phyloP scores from a whole-genome alignment of 2,797 vertebrate genomes.

The Leptatherina wallacei region DNA sequence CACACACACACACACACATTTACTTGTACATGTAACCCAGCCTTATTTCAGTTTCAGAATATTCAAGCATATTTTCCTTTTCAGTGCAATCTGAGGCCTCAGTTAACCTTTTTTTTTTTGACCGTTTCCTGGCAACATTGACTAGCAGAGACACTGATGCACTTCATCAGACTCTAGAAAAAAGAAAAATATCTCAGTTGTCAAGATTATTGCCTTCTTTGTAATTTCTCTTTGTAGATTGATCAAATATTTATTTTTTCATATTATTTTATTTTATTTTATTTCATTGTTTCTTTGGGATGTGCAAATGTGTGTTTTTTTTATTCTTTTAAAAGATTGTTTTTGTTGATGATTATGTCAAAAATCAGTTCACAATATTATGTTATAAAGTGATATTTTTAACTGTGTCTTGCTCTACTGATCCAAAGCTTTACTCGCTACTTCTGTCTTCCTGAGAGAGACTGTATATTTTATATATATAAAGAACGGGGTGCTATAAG shows the following conservation, averaged over 20 bases:
- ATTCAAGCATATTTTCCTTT: constrained; percentile 14
- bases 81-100: neutral
- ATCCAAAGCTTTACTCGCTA: too few relatives aligned
- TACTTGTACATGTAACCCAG: neutral
- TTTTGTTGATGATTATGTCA: too few relatives aligned
- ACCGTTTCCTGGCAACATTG: constrained; percentile 1
- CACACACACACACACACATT: neutral
- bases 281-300: too few relatives aligned
- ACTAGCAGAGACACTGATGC: constrained; percentile 1
- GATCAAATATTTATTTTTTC: neutral
- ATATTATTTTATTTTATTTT: too few relatives aligned
- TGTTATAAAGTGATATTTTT: too few relatives aligned
- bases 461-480: too few relatives aligned
- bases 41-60: constrained; percentile 3
- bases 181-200: neutral
- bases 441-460: too few relatives aligned
- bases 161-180: neutral
- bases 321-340: too few relatives aligned
- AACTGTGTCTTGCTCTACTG: too few relatives aligned
- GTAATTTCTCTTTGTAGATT: neutral
- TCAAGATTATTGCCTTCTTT: neutral
- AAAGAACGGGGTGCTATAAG: too few relatives aligned
- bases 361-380: too few relatives aligned
- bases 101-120: constrained; percentile 16
- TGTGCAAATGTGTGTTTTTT: too few relatives aligned